Evolutionary conservation across 1,140 invertebrate genomes (phyloP).

Genomic region (Psilanteris sp.): DNA sequence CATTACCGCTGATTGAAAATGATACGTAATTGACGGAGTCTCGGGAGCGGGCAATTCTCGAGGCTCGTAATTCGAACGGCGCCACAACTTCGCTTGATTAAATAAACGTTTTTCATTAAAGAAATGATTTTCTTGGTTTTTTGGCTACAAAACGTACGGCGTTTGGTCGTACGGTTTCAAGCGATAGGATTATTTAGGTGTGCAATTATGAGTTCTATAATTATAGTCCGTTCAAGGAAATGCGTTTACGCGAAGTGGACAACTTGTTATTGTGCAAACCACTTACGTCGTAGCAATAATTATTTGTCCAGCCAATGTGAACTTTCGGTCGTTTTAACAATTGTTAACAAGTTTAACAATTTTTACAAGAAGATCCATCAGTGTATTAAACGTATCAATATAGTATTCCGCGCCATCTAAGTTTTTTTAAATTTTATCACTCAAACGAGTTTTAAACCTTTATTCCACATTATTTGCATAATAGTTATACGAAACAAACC

Average conservation of each 20-base stretch:
- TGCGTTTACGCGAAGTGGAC: constrained; percentile 11
- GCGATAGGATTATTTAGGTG: constrained; percentile 30
- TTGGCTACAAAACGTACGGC: background rate
- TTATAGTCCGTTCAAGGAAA: constrained; percentile 22
- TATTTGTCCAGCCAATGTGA: constrained; percentile 8
- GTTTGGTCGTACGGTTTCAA: constrained; percentile 12
- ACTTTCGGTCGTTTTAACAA: no score
- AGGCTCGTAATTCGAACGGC: constrained; percentile 5
- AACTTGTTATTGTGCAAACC: constrained; percentile 8
- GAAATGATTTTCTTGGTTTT: constrained; percentile 29
- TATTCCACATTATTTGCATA: no score
- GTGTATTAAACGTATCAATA: no score
- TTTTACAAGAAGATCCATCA: no score
- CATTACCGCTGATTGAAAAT: constrained; percentile 31
- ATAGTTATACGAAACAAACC: no score
- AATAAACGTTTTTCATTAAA: constrained; percentile 53
- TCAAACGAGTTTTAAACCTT: no score
- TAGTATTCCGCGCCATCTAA: no score
- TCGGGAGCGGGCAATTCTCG: background rate
- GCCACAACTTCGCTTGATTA: constrained; percentile 35
- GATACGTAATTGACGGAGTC: constrained; percentile 16
- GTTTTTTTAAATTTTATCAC: no score
- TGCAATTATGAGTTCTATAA: constrained; percentile 39
- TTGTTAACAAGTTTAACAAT: no score
- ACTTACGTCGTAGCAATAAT: constrained; percentile 1